Percentiles rank a stretch among this genome's conserved stretches.
Evolutionary conservation across 2,797 vertebrate species (phyloP).

Genomic region (Brachymystax lenok): DNA sequence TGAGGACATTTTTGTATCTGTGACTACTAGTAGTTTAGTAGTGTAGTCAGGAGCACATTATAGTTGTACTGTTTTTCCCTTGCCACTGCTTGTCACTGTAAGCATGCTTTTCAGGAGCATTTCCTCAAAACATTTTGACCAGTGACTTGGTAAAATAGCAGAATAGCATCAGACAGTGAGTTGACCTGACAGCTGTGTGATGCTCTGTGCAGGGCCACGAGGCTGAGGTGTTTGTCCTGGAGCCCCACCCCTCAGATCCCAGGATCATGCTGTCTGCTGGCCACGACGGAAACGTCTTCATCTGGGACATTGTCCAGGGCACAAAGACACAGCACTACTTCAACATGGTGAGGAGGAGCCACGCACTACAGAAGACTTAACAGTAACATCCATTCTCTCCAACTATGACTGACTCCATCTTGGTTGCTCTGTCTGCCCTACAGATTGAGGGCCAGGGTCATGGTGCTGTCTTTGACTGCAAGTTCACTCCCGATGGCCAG

Average conservation of each 20-base stretch:
- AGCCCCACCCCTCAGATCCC: constrained; percentile 93
- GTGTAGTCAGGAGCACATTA: not conserved
- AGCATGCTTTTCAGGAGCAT: not conserved
- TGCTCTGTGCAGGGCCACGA: constrained; percentile 84
- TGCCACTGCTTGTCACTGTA: not conserved
- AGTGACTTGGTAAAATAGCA: not conserved
- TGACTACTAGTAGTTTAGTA: not conserved
- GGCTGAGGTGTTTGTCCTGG: constrained; percentile 95
- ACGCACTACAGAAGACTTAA: not conserved
- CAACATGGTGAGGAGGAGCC: constrained; percentile 83
- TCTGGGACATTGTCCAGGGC: constrained; percentile 93
- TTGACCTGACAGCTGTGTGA: not conserved
- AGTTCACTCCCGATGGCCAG: constrained; percentile 94
- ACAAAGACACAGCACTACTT: constrained; percentile 91
- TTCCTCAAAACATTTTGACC: not conserved
- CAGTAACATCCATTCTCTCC: not conserved
- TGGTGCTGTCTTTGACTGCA: constrained; percentile 96
- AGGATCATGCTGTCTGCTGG: constrained; percentile 96
- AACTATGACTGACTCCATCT: not conserved
- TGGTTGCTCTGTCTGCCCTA: constrained; percentile 24
- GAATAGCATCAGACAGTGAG: not conserved
- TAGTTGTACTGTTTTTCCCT: not conserved
- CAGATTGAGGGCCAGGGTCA: constrained; percentile 98
- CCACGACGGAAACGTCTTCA: constrained; percentile 93
- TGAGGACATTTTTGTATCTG: not conserved